Base-by-base conservation (phyloP, 2,113 vertebrate species). In the Alexandromys fortis region DNA sequence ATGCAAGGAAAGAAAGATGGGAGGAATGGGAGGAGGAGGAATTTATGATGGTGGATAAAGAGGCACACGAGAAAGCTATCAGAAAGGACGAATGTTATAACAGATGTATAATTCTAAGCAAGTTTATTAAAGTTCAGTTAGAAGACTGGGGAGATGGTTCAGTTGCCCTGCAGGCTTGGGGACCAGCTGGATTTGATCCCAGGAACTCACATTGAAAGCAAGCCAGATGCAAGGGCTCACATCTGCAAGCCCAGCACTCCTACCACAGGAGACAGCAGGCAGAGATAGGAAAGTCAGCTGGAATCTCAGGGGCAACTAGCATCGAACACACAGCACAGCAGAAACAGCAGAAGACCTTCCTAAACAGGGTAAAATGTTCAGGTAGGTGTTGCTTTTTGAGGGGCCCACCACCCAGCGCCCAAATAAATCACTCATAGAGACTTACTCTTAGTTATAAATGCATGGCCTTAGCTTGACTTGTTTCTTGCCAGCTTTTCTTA, bases 61-160 rank as follows among this genome's bases (percentile, higher is more conserved):
- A 94, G 17, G 33, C 38, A 78, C 61, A 88, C 30, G 91, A 93
- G 72, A 61, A 63, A 65, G 63, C 28, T 90, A 88, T 79, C 76
- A 58, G 49, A 63, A 83, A 63, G n/a, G 96, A 96, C 89, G 72
- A 70, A 17, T 67, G 86, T 65, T 91, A 91, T 77, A 73, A 91
- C 67, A 33, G 28, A 12, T 92, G 0, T 10, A 16, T 95, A 26
- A 90, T 70, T 88, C 93, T 90, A 88, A 95, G 13, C n/a, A 89
- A 10, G 16, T 78, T 92, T 91, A 86, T 76, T 90, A 72, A 7
- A 73, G 61, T 63, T 11, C 19, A 82, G 2, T 82, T 61, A 49
- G 58, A 9, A 82, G 79, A 2, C 55, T 82, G 55, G 78, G 19
- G 52, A 26, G 11, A 24, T 82, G 49, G 12, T n/a, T 82, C 55